A percentile compares a stretch with the other conserved stretches of the same genome.
Evolutionary conservation across 2,113 vertebrate species (phyloP).

Genomic region (Notarius quadriscutis): DNA sequence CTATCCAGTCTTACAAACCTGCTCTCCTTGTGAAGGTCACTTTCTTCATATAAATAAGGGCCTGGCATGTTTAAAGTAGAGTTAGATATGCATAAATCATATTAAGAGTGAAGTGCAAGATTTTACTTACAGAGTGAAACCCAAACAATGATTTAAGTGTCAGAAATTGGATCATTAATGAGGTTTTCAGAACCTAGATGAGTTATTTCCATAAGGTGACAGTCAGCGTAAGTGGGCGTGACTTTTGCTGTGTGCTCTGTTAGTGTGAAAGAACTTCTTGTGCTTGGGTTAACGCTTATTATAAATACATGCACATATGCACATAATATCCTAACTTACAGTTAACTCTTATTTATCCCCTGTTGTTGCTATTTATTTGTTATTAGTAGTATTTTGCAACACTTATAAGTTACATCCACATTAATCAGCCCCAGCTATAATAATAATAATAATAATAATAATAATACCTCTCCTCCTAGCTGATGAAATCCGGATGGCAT

Average conservation of each 20-base stretch:
- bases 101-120: not conserved
- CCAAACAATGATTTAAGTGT: not conserved
- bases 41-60: slow-evolving; percentile 42
- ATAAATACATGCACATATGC: not conserved
- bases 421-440: not conserved
- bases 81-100: not conserved
- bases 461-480: slow-evolving; percentile 73
- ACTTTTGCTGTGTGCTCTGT: not conserved
- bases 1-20: slow-evolving; percentile 50
- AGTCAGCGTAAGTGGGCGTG: not conserved
- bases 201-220: not conserved
- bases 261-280: not conserved
- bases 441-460: not conserved
- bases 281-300: not conserved
- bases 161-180: not conserved
- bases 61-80: not conserved
- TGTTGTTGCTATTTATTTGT: not conserved
- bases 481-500: slow-evolving; percentile 78
- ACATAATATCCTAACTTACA: not conserved
- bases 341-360: not conserved
- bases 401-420: not conserved
- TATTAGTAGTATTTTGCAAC: not conserved
- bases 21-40: slow-evolving; percentile 59
- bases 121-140: not conserved
- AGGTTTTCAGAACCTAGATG: not conserved